Evolutionary conservation across 1,140 invertebrate genomes (phyloP).

Genomic region (Diabrotica undecimpunctata): DNA sequence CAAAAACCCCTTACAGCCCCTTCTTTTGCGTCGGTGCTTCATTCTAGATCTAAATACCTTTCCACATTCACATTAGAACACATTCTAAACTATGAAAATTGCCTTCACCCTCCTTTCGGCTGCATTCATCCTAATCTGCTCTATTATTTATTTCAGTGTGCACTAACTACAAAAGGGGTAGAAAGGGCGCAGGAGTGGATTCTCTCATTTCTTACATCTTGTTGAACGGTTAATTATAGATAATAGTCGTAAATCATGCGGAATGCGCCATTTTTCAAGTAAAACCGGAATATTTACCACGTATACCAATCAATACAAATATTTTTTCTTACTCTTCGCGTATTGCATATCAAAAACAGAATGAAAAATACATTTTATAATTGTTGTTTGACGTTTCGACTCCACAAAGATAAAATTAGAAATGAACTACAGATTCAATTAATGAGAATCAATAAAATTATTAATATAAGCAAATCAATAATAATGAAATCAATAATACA

Average conservation of each 20-base stretch:
- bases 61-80: conserved; percentile 4
- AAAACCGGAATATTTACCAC: not conserved
- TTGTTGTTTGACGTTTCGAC: too few relatives aligned
- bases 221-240: not conserved
- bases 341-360: not conserved
- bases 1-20: too few relatives aligned
- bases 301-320: not conserved
- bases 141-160: conserved; percentile 27
- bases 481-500: too few relatives aligned
- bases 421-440: too few relatives aligned
- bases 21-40: too few relatives aligned
- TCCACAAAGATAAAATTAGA: too few relatives aligned
- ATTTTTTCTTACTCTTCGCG: not conserved
- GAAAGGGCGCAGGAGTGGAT: conserved; percentile 6
- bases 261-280: not conserved
- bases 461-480: too few relatives aligned
- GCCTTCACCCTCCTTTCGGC: conserved; percentile 24
- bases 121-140: conserved; percentile 28
- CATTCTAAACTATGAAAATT: conserved; percentile 23
- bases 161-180: conserved; percentile 16
- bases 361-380: too few relatives aligned
- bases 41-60: too few relatives aligned
- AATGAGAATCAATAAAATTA: too few relatives aligned
- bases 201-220: not conserved
- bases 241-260: not conserved